Percentiles rank a stretch among this genome's conserved stretches.
phyloP scores from a whole-genome alignment of 2,797 vertebrate genomes.

The Catostomus latipinnis region DNA sequence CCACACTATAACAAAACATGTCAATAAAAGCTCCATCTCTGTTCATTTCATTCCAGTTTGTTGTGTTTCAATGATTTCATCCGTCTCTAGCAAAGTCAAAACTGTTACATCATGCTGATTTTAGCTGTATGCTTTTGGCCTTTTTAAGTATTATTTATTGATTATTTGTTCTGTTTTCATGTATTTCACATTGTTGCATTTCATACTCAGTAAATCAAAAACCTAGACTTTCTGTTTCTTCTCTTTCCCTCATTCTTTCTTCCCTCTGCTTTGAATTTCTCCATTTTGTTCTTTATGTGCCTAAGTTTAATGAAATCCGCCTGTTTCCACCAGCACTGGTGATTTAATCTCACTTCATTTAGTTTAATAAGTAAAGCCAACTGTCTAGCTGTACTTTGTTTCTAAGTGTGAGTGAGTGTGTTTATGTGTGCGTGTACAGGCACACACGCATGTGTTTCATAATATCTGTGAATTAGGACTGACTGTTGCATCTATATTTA shows the following conservation, averaged over 20 bases:
- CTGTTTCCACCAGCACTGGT: constrained; percentile 74
- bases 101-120: not conserved
- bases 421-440: constrained; percentile 26
- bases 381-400: constrained; percentile 54
- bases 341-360: constrained; percentile 75
- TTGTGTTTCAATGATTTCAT: not conserved
- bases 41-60: not conserved
- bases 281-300: constrained; percentile 58
- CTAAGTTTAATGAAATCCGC: constrained; percentile 72
- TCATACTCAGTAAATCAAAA: constrained; percentile 28
- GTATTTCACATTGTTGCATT: constrained; percentile 25
- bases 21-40: constrained; percentile 9
- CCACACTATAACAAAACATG: constrained; percentile 12
- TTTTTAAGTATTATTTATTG: constrained; percentile 16
- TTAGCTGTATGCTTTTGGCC: not conserved
- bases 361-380: constrained; percentile 76
- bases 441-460: constrained; percentile 56
- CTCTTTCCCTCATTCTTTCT: constrained; percentile 60
- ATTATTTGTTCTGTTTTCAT: constrained; percentile 31
- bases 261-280: constrained; percentile 60
- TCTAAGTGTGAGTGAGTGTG: constrained; percentile 29
- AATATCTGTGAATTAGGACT: constrained; percentile 64
- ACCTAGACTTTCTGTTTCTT: not conserved
- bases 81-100: not conserved
- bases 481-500: constrained; percentile 69